phyloP scores from a whole-genome alignment of 2,113 vertebrate species.

The Rynchops niger region DNA sequence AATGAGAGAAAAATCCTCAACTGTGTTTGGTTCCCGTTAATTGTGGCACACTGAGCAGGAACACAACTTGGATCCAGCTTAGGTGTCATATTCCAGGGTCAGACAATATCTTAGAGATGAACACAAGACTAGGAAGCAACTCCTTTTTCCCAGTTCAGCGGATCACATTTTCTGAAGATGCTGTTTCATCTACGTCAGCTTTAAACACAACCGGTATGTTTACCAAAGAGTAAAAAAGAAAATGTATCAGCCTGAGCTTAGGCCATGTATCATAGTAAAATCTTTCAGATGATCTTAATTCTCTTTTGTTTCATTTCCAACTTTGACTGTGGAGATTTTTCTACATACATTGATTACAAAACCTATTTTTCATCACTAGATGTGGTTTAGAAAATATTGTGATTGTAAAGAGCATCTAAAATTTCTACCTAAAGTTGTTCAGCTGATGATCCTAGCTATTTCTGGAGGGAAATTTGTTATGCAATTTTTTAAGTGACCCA shows the following conservation, averaged over 20 bases:
- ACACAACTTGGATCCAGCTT: background rate
- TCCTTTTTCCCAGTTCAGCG: background rate
- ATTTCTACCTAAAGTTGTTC: background rate
- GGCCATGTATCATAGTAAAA: background rate
- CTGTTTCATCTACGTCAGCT: background rate
- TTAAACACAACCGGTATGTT: background rate
- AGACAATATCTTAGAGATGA: background rate
- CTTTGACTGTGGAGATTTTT: background rate
- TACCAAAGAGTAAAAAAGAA: background rate
- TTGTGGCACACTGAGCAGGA: background rate
- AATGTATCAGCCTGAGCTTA: background rate
- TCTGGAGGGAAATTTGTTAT: background rate
- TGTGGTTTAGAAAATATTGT: background rate
- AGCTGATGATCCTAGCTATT: background rate
- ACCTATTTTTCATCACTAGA: background rate
- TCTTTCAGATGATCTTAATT: background rate
- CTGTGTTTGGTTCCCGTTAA: background rate
- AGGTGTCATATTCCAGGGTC: background rate
- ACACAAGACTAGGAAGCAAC: background rate
- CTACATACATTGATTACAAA: background rate
- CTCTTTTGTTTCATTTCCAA: background rate
- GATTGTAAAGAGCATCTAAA: background rate
- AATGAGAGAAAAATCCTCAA: background rate
- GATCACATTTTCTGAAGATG: background rate
- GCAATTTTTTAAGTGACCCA: background rate